Conservation (phyloP, 2,113 vertebrate genomes). For the Rhadina sibilatrix region DNA sequence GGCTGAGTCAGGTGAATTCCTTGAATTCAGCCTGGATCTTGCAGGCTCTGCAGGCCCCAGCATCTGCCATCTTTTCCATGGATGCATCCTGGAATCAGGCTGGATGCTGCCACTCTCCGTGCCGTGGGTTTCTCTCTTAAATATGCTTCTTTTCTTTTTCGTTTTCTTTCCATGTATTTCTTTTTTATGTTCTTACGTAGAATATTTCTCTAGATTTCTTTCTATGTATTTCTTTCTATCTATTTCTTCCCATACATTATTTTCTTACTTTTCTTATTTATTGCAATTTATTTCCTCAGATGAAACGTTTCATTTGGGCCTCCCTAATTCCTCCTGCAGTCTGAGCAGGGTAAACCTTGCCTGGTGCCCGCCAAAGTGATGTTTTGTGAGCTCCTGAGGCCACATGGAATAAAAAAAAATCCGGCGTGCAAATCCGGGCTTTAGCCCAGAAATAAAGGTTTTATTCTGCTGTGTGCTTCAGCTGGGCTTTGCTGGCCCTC, state of each 20-base stretch:
- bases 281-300: accelerated
- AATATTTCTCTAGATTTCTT: neutral
- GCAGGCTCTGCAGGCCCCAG: neutral
- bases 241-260: neutral
- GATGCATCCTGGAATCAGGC: neutral
- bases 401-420: neutral
- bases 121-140: accelerated
- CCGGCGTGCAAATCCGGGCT: neutral
- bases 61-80: neutral
- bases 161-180: too few species aligned
- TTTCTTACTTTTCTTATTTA: accelerated
- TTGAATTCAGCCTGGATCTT: neutral
- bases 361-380: accelerated
- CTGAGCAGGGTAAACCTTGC: neutral
- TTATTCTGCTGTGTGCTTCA: neutral
- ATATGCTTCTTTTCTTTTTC: neutral
- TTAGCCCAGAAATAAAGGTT: neutral
- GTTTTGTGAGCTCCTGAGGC: neutral
- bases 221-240: neutral
- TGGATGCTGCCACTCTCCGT: accelerated
- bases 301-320: neutral
- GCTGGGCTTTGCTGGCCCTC: neutral
- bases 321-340: accelerated
- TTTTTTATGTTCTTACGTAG: too few species aligned
- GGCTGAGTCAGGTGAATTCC: neutral